Evolutionary conservation across 2,113 vertebrate species (phyloP).

Genomic region (Macroglossus sobrinus): DNA sequence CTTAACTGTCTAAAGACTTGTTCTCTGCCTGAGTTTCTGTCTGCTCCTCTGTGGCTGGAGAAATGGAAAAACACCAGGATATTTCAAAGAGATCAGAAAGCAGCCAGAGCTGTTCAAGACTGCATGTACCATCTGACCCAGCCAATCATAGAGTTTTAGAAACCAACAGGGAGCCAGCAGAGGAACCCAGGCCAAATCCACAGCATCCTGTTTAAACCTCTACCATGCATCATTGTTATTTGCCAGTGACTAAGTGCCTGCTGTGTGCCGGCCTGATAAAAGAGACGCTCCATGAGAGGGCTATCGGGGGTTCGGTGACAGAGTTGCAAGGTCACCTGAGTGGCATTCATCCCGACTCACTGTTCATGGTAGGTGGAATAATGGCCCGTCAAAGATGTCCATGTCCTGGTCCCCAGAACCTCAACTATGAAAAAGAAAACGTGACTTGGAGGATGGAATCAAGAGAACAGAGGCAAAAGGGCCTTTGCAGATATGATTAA

Average conservation of each 20-base stretch:
- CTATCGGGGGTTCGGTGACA: neutral
- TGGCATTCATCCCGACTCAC: neutral
- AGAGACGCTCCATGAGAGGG: neutral
- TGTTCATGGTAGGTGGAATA: neutral
- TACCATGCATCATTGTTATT: neutral
- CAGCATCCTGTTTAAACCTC: conserved; percentile 23
- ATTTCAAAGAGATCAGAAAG: conserved; percentile 43
- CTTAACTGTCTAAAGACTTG: neutral
- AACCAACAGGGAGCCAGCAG: conserved; percentile 3
- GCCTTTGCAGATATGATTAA: neutral
- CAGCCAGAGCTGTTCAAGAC: conserved; percentile 36
- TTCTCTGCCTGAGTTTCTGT: conserved; percentile 6
- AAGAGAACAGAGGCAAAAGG: neutral
- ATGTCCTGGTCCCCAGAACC: neutral
- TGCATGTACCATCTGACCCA: neutral
- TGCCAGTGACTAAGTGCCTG: neutral
- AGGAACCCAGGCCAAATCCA: conserved; percentile 30
- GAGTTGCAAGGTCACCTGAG: neutral
- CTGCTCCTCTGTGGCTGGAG: conserved; percentile 31
- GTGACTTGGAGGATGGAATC: neutral
- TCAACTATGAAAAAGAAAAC: neutral
- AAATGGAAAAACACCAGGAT: conserved; percentile 68
- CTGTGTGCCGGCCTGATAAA: neutral
- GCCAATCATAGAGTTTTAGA: conserved; percentile 31
- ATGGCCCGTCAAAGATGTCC: neutral